A percentile compares a stretch with the other conserved stretches of the same genome.
Conservation (phyloP, 1,140 invertebrate species). For the Drosophila littoralis region DNA sequence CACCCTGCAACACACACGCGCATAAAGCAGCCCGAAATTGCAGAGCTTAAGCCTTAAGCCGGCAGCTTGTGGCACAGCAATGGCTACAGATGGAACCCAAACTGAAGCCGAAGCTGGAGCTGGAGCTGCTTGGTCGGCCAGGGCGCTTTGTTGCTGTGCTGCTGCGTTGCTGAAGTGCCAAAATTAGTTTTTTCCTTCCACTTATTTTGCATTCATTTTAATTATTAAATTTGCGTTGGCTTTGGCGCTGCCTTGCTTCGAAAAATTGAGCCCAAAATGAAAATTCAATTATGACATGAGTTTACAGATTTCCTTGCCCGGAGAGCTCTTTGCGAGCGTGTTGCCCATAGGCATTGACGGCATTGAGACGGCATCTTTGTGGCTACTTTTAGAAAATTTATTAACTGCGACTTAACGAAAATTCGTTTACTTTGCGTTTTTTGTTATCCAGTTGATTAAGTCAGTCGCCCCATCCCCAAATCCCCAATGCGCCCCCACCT, state of each 20-base stretch:
- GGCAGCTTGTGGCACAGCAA: background rate
- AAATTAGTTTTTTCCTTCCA: conserved; percentile 55
- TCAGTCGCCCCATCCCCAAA: background rate
- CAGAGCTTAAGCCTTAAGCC: conserved; percentile 54
- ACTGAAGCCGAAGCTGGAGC: background rate
- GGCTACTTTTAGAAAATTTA: conserved; percentile 43
- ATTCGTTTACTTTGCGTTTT: conserved; percentile 39
- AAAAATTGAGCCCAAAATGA: conserved; percentile 51
- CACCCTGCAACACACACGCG: background rate
- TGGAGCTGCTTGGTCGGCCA: background rate
- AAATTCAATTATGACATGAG: conserved; percentile 78
- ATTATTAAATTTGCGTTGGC: conserved; percentile 49
- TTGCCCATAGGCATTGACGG: background rate
- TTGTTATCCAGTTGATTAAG: conserved; percentile 34
- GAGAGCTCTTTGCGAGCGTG: background rate
- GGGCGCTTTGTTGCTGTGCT: conserved; percentile 23
- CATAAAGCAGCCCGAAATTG: conserved; percentile 10
- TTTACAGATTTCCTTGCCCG: conserved; percentile 49
- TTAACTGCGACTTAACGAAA: conserved; percentile 51
- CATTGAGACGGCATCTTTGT: conserved; percentile 23
- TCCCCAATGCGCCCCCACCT: too few relatives aligned
- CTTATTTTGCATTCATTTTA: conserved; percentile 60
- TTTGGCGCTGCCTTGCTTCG: conserved; percentile 16
- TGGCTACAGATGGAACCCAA: conserved; percentile 4
- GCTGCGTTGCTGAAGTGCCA: conserved; percentile 22